These are phyloP conservation scores for Dryas iulia DNA, from an alignment of 1,140 invertebrate species.

Conservation along the genomic window DNA sequence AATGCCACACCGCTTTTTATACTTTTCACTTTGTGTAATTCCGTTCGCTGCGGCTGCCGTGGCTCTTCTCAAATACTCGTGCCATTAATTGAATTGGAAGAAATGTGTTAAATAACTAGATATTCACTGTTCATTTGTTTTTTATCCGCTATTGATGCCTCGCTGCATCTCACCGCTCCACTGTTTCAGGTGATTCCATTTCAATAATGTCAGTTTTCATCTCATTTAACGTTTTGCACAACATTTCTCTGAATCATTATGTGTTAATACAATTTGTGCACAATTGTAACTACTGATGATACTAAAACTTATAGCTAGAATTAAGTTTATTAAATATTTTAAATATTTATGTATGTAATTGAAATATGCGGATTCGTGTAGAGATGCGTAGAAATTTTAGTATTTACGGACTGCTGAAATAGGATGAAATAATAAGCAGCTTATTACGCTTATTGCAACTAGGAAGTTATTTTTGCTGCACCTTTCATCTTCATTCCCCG, in stretches of 20 bases:
- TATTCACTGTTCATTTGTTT: slow-evolving; percentile 23
- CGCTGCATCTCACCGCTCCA: slow-evolving; percentile 3
- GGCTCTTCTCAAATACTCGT: slow-evolving; percentile 21
- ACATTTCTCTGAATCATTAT: not conserved
- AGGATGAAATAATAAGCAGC: slow-evolving; percentile 55
- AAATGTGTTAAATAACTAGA: slow-evolving; percentile 29
- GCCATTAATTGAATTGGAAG: slow-evolving; percentile 29
- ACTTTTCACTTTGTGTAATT: slow-evolving; percentile 17
- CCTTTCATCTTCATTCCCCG: slow-evolving; percentile 14
- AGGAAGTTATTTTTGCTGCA: slow-evolving; percentile 23
- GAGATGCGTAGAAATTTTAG: no score
- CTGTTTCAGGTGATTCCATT: slow-evolving; percentile 7
- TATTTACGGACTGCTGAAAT: slow-evolving; percentile 50
- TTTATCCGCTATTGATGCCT: slow-evolving; percentile 18
- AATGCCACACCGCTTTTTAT: slow-evolving; percentile 31
- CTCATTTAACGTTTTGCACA: not conserved
- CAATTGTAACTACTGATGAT: not conserved
- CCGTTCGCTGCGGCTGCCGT: slow-evolving; percentile 2
- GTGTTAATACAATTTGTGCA: not conserved
- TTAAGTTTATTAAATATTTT: not conserved
- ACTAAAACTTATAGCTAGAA: not conserved
- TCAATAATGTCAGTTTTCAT: slow-evolving; percentile 5
- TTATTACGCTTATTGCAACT: slow-evolving; percentile 36
- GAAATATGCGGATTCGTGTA: slow-evolving; percentile 28
- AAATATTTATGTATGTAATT: not conserved